Evolutionary conservation across 1,140 invertebrate genomes (phyloP), one percentile per base, ranked within the genome.

Genomic region (Zaprionus tsacasi): DNA sequence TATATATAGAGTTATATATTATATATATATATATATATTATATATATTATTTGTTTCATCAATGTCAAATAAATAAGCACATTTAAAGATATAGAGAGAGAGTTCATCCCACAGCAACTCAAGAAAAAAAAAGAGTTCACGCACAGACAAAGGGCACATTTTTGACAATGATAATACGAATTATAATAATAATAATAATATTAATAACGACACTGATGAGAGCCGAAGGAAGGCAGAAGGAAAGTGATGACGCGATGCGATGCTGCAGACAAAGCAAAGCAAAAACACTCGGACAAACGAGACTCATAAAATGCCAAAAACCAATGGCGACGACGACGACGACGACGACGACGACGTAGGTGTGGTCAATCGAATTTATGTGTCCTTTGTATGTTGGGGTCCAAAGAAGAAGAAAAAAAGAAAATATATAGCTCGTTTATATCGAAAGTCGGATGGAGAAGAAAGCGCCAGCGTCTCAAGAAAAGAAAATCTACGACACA

Each of bases 51-150:
- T 87, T 82, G 82, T 86, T 63, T 60, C 67, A 76, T 72, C 82
- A 82, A 63, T 87, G 83, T 87, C 79, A 87, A 82, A 88, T 88
- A 74, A 88, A 87, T 80, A 74, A 82, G 36, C 54, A 58, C 45
- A n/a, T 11, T 70, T 70, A 87, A 82, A 88, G 83, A 87, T 82
- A 66, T 21, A 13, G 57, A 81, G 61, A 54, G 35, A 59, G 65
- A 68, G 63, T 6, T 5, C 36, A 38, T 38, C 11, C 2, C 38
- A n/a, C 80, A 43, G 30, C 6, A 21, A 21, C 21, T 1, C 1
- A 21, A 21, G 2, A 21, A 21, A 21, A 56, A 15, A 45, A 40
- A 15, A 45, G 40, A 45, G 57, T 54, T 13, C 21, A 38, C 15
- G 33, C 25, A 30, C 48, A 78, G 40, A 85, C 79, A 85, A 86